phyloP scores from a whole-genome alignment of 1,140 invertebrate species.

The Fopius arisanus region DNA sequence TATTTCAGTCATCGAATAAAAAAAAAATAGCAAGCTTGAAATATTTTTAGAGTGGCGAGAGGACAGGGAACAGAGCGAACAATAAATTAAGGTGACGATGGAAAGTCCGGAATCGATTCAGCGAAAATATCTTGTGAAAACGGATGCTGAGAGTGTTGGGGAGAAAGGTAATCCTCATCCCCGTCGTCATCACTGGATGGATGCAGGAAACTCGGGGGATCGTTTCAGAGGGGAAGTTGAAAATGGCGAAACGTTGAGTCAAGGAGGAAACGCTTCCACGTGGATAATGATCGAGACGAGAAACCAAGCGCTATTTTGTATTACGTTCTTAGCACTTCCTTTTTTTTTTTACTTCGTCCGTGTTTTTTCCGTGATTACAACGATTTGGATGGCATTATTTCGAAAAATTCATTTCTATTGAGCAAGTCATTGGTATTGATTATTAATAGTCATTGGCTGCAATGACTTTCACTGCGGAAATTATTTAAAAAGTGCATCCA shows the following conservation, averaged over 20 bases:
- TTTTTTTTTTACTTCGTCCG: not conserved
- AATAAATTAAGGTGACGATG: not conserved
- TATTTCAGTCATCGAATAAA: too few species aligned
- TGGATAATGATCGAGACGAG: slow-evolving; percentile 24
- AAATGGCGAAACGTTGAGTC: slow-evolving; percentile 8
- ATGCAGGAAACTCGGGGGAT: slow-evolving; percentile 4
- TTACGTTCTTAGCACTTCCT: not conserved
- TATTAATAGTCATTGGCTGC: not conserved
- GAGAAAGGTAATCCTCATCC: slow-evolving; percentile 8
- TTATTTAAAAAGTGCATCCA: not conserved
- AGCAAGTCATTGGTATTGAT: not conserved
- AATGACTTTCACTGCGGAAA: not conserved
- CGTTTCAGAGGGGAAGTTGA: slow-evolving; percentile 6
- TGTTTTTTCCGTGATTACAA: not conserved
- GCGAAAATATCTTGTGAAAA: not conserved
- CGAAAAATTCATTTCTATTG: not conserved
- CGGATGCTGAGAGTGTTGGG: slow-evolving; percentile 4
- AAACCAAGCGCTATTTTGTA: slow-evolving; percentile 12
- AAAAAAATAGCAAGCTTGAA: too few species aligned
- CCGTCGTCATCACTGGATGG: not conserved
- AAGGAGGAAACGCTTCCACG: slow-evolving; percentile 13
- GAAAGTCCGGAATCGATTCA: slow-evolving; percentile 2
- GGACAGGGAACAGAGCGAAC: not conserved
- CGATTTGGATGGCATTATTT: not conserved
- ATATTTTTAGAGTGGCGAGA: too few species aligned